Evolutionary conservation across 2,113 vertebrate genomes (phyloP), one percentile per base, ranked within the genome.

Genomic region (Asarcornis scutulata): DNA sequence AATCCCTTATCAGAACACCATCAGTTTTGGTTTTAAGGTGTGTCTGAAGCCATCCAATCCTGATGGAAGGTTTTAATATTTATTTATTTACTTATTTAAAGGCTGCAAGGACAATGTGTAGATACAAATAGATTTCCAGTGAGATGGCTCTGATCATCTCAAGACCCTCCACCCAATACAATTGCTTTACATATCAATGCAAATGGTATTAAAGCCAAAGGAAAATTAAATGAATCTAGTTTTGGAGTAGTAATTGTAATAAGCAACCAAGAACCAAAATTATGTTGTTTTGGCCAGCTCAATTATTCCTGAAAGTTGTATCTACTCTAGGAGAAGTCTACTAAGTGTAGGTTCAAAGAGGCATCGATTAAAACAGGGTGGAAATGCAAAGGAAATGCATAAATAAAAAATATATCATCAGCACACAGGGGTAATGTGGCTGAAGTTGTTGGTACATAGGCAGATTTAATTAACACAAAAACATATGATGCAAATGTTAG

Each of bases 391-490:
- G 76, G 62, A 91, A 91, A 69, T 36, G 9, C 34, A 34, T 63
- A 77, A 90, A 32, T 89, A 92, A 94, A 77, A 78, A 88, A 78
- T 7, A 10, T 2, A 17, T 91, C 91, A 86, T 58, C 42, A 42
- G 27, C 63, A 83, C 38, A 60, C 48, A 59, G 25, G 25, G 52
- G 29, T 77, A 46, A 32, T 59, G 66, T 67, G 59, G 38, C 50
- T 81, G 89, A 82, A 93, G 52, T 91, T 59, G 74, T 48, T 89
- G 73, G 93, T 81, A 94, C 3, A 7, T 15, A 89, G 73, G 38
- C 75, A 89, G 68, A 81, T 64, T 80, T 86, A 82, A 78, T 93
- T 67, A 93, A 74, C n/a, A 36, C 25, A 80, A 71, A 76, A 84
- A 42, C 60, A 88, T 55, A 66, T 38, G 40, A 83, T 88, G 88